Evolutionary conservation across 2,888 invertebrate genomes (phyloP).

Genomic region (Drosophila stalkeri): DNA sequence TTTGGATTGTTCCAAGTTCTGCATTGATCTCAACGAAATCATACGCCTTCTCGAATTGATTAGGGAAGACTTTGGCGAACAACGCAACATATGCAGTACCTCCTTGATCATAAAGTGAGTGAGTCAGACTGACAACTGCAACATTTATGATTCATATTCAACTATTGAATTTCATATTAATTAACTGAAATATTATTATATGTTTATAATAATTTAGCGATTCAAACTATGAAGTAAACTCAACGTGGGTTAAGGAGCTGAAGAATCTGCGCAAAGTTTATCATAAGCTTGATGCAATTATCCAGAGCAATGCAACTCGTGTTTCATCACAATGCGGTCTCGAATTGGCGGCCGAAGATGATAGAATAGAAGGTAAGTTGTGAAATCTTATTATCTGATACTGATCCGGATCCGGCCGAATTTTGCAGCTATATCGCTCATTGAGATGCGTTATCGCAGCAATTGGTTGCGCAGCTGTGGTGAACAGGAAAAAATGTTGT

Average conservation of each 20-base stretch:
- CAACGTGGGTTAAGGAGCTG: conserved; percentile 39
- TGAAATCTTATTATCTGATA: background rate
- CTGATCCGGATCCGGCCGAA: background rate
- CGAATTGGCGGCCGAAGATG: background rate
- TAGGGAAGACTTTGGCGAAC: conserved; percentile 21
- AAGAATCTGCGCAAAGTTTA: background rate
- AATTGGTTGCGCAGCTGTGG: conserved; percentile 49
- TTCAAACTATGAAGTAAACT: conserved; percentile 22
- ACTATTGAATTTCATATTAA: background rate
- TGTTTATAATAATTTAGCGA: conserved; percentile 19
- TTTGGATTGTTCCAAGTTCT: conserved; percentile 57
- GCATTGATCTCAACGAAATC: conserved; percentile 52
- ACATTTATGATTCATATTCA: background rate
- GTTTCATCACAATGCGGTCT: fast-evolving
- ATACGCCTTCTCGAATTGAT: conserved; percentile 31
- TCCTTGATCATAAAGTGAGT: conserved; percentile 36
- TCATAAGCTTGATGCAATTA: background rate
- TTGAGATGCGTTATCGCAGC: conserved; percentile 51
- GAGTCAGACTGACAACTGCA: background rate
- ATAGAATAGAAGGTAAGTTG: background rate
- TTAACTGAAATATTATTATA: background rate
- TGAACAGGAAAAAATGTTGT: conserved; percentile 42
- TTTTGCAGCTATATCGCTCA: conserved; percentile 35
- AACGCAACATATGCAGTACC: conserved; percentile 34
- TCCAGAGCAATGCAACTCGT: background rate